Evolutionary conservation across 2,888 invertebrate species (phyloP).

Genomic region (Carpatolechia fugitivella): DNA sequence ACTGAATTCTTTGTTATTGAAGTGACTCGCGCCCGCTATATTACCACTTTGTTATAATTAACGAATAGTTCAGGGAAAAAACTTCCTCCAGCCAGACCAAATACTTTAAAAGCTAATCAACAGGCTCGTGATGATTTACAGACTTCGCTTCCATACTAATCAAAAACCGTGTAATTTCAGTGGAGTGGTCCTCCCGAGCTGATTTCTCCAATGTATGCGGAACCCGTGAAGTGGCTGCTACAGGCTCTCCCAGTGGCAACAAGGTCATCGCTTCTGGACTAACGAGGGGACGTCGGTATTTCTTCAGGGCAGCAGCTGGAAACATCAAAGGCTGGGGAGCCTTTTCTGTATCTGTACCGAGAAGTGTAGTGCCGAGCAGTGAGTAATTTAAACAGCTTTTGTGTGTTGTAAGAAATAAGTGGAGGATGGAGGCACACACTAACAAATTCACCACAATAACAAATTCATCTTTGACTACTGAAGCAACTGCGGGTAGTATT

Average conservation of each 20-base stretch:
- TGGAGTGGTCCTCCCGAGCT: conserved; percentile 95
- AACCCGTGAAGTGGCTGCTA: conserved; percentile 82
- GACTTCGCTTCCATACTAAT: neutral
- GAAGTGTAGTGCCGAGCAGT: conserved; percentile 94
- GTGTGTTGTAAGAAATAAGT: too few species aligned
- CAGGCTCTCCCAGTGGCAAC: conserved; percentile 61
- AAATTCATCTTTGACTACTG: too few species aligned
- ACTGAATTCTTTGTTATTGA: too few species aligned
- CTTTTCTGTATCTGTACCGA: conserved; percentile 86
- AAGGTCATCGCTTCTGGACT: conserved; percentile 81
- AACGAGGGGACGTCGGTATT: conserved; percentile 91
- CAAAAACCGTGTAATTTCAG: conserved; percentile 69
- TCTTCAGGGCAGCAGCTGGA: conserved; percentile 94
- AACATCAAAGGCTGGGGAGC: conserved; percentile 95
- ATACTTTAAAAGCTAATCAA: too few species aligned
- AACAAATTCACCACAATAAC: too few species aligned
- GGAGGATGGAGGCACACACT: too few species aligned
- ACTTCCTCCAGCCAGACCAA: too few species aligned
- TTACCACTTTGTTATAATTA: too few species aligned
- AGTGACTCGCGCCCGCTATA: too few species aligned
- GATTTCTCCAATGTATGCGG: conserved; percentile 92
- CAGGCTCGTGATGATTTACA: too few species aligned
- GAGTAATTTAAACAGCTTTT: conserved; percentile 54
- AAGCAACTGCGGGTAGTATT: too few species aligned
- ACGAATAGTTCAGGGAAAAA: too few species aligned